These are phyloP conservation scores for Elephantulus edwardii DNA, from an alignment of 2,113 vertebrate species.

Conservation along the genomic window DNA sequence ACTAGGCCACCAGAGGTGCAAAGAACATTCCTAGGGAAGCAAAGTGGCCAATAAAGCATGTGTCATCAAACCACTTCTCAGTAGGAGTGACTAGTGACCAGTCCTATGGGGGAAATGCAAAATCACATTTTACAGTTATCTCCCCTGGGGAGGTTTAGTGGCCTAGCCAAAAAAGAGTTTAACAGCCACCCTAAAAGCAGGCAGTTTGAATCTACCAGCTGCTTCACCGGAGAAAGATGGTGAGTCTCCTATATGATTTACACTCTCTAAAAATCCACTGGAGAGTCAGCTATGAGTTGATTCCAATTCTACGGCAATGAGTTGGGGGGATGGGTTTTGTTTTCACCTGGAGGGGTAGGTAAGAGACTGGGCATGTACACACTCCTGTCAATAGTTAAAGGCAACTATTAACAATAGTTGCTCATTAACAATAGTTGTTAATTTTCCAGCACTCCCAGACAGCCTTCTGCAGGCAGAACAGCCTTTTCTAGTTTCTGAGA, in stretches of 20 bases:
- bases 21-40: neutral
- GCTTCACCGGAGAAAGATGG: no score
- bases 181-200: no score
- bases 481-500: conserved; percentile 3
- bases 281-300: no score
- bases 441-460: neutral
- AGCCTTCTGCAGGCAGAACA: neutral
- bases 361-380: neutral
- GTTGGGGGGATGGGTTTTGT: no score
- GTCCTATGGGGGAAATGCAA: neutral
- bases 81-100: neutral
- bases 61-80: neutral
- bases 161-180: no score
- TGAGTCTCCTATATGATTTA: no score
- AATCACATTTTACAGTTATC: neutral
- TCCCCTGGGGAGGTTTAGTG: no score
- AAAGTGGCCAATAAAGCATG: neutral
- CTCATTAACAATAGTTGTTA: neutral
- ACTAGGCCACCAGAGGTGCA: no score
- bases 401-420: neutral
- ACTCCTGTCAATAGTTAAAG: neutral
- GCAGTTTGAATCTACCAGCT: no score
- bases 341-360: no score
- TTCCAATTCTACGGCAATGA: no score
- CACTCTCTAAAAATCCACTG: no score